Evolutionary conservation across 92 coral and sea anemone genomes (phyloP).

Genomic region (Plumapathes pennacea): DNA sequence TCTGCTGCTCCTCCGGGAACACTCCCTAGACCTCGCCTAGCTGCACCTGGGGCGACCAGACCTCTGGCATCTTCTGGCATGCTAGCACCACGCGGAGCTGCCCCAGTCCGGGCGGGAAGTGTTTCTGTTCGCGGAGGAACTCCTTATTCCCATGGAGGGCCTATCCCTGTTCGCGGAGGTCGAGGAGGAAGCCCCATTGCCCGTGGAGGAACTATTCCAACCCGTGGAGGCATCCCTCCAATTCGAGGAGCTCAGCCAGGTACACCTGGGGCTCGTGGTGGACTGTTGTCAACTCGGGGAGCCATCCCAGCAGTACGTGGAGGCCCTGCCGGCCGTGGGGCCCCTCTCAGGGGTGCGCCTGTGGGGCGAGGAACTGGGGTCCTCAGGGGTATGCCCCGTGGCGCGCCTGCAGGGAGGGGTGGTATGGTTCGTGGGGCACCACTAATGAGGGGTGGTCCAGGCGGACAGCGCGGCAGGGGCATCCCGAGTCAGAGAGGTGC

Average conservation of each 20-base stretch:
- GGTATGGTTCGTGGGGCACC: conserved; percentile 27
- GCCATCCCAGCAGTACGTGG: conserved; percentile 13
- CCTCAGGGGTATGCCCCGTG: conserved; percentile 18
- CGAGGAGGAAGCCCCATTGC: not conserved
- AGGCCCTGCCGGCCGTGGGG: conserved; percentile 26
- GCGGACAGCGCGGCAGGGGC: too few species aligned
- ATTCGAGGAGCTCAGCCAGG: not conserved
- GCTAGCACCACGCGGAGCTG: too few species aligned
- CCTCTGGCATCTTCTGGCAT: conserved; percentile 20
- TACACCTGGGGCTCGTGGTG: conserved; percentile 16
- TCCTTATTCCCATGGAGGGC: conserved; percentile 13
- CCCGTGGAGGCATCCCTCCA: conserved; percentile 3
- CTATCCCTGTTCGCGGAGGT: conserved; percentile 12
- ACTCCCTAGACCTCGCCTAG: conserved; percentile 4
- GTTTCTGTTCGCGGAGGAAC: conserved; percentile 24
- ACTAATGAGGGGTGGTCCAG: too few species aligned
- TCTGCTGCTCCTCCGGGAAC: conserved; percentile 11
- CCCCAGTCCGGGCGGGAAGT: too few species aligned
- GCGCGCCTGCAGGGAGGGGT: conserved; percentile 11
- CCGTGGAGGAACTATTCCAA: conserved; percentile 5
- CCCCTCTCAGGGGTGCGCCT: conserved; percentile 16
- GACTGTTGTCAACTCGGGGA: conserved; percentile 24
- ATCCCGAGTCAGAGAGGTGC: too few species aligned
- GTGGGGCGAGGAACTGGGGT: conserved; percentile 28
- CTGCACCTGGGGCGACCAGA: conserved; percentile 9